These are phyloP conservation scores for Xenotilapia caudafasciata DNA, from an alignment of 2,113 vertebrate species.

Conservation along the genomic window DNA sequence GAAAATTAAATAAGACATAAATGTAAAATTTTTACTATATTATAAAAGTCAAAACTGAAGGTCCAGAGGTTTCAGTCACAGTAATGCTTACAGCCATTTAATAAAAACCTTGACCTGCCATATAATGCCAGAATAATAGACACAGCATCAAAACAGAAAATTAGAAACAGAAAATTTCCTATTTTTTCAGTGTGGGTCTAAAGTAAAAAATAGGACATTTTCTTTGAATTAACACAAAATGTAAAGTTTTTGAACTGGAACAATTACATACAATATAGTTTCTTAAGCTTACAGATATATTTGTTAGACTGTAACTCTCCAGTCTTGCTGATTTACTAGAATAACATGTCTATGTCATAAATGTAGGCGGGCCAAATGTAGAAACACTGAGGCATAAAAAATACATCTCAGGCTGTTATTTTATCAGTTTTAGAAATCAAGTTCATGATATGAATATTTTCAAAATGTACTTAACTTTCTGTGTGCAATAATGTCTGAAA, in stretches of 20 bases:
- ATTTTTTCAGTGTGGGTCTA: not conserved
- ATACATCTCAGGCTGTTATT: not conserved
- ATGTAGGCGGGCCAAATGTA: not conserved
- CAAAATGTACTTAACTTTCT: not conserved
- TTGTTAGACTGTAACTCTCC: fast-evolving
- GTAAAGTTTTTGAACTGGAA: not conserved
- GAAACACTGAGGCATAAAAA: not conserved
- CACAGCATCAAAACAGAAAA: not conserved
- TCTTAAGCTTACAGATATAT: not conserved
- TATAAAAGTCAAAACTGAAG: not conserved
- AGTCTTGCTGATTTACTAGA: not conserved
- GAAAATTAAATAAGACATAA: not conserved
- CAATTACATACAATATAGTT: not conserved
- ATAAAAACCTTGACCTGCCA: not conserved
- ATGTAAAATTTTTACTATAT: not conserved
- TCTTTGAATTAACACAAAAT: not conserved
- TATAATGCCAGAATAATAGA: not conserved
- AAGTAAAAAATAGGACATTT: not conserved
- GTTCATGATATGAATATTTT: not conserved
- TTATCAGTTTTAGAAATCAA: not conserved
- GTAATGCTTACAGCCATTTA: not conserved
- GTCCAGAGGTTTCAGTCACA: not conserved
- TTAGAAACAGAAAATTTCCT: not conserved
- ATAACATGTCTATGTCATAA: not conserved
- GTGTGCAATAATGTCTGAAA: not conserved